Evolutionary conservation across 2,113 vertebrate genomes (phyloP).

Genomic region (Xenopus tropicalis): UCB_Xtro_10.0 CM004445.2:79915501-79916000

Average conservation of each 20-base stretch:
- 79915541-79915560: conserved; percentile 79
- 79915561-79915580: conserved; percentile 79
- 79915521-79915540: conserved; percentile 52
- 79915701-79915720: conserved; percentile 65
- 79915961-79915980: conserved; percentile 73
- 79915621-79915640: conserved; percentile 66
- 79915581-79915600: conserved; percentile 73
- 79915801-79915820: conserved; percentile 69
- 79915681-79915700: conserved; percentile 72
- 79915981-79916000: conserved; percentile 82
- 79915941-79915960: conserved; percentile 81
- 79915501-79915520: conserved; percentile 59
- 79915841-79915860: conserved; percentile 54
- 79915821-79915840: conserved; percentile 66
- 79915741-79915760: conserved; percentile 74
- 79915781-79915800: conserved; percentile 76
- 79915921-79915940: conserved; percentile 94
- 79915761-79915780: conserved; percentile 81
- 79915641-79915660: conserved; percentile 77
- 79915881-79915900: conserved; percentile 90
- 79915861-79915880: conserved; percentile 67
- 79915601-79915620: conserved; percentile 67
- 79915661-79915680: conserved; percentile 73
- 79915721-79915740: conserved; percentile 72
- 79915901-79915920: conserved; percentile 96